Evolutionary conservation across 92 coral and sea anemone genomes (phyloP).

Genomic region (Siderastrea siderea): DNA sequence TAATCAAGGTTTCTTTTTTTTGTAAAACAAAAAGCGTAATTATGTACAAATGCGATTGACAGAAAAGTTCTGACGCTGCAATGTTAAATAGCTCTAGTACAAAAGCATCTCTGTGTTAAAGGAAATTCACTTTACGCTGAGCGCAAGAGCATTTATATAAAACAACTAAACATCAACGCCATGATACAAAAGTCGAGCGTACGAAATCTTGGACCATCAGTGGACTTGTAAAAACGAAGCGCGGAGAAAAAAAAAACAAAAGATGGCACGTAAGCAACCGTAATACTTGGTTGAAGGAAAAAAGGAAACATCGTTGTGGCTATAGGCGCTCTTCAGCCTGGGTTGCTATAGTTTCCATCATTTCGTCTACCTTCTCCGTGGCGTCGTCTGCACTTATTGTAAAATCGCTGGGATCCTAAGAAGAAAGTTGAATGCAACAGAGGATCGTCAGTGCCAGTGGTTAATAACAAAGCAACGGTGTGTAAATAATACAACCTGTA

Average conservation of each 20-base stretch:
- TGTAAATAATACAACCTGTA: too few relatives aligned
- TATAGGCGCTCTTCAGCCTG: constrained; percentile 50
- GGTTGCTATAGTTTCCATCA: constrained; percentile 76
- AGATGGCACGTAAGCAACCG: constrained; percentile 13
- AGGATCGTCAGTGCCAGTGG: too few relatives aligned
- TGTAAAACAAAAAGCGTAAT: not conserved
- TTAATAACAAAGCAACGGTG: too few relatives aligned
- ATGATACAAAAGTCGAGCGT: not conserved
- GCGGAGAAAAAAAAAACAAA: not conserved
- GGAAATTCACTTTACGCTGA: constrained; percentile 10
- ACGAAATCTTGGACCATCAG: not conserved
- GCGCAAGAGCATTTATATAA: constrained; percentile 1
- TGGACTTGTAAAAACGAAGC: constrained; percentile 5
- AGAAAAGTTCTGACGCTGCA: not conserved
- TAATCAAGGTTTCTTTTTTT: not conserved
- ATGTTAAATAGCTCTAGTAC: constrained; percentile 28
- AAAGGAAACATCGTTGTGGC: not conserved
- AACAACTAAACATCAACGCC: constrained; percentile 15
- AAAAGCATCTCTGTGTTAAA: not conserved
- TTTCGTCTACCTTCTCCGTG: constrained; percentile 70
- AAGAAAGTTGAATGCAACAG: not conserved
- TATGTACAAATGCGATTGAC: constrained; percentile 1
- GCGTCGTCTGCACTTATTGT: constrained; percentile 63
- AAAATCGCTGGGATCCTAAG: constrained; percentile 79
- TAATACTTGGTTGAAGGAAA: not conserved